Base-by-base conservation (phyloP, 1,140 invertebrate genomes). In the Polypedilum vanderplanki region DNA sequence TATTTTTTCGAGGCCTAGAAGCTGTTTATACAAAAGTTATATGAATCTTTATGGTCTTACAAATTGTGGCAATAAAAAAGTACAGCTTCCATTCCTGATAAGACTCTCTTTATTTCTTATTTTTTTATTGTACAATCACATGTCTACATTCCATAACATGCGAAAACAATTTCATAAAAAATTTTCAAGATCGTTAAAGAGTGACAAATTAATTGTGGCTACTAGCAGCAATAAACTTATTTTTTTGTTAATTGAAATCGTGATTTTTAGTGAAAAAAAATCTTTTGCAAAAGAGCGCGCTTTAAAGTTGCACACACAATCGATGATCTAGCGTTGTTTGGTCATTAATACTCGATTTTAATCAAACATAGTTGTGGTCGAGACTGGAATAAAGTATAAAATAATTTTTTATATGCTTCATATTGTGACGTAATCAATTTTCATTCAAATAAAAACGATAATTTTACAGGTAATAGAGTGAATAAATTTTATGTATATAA, bases 401-500 rank as follows among this genome's bases (percentile, higher is more conserved):
- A 57, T n/a, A 57, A 57, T 57, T n/a, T 57, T 57, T n/a, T 57
- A n/a, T n/a, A 15, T 57, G 46, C 12, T n/a, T n/a, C 12, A n/a
- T 57, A 57, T n/a, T 57, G 46, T 57, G 46, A 57, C 46, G 46
- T 57, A 57, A 57, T 57, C 46, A 57, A 57, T 57, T 57, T 57
- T 57, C 46, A 57, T 57, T 57, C 46, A 57, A 12, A 57, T 57
- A 57, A 57, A n/a, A 57, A 57, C 46, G n/a, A 57, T 57, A 57
- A 57, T 57, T 57, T n/a, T 33, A 33, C 5, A 33, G 24, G 24
- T 5, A 33, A 33, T 33, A 33, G 24, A 33, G 24, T 33, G 24
- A 33, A 33, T 33, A 33, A 33, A 33, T 33, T 33, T 1, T 33
- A 33, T 33, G 24, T 33, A 33, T 33, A 33, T 33, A 33, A 33